Percentiles rank a stretch among this genome's conserved stretches.
phyloP scores from a whole-genome alignment of 2,888 invertebrate genomes.

The Electrophaes corylata region DNA sequence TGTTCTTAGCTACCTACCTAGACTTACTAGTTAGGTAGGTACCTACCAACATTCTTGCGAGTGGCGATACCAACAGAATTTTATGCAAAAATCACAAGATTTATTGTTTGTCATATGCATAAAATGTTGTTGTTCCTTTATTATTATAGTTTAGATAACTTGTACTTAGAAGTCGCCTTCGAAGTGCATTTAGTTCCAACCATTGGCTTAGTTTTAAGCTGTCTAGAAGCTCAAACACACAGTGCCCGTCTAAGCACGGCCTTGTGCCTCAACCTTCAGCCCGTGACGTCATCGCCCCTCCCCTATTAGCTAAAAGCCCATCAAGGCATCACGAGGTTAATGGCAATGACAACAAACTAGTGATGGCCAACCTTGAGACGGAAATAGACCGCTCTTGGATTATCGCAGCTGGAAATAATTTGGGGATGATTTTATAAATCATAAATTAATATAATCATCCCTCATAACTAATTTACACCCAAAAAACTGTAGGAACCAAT shows the following conservation, averaged over 20 bases:
- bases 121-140: no score
- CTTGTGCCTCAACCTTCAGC: constrained; percentile 38
- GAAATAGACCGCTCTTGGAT: constrained; percentile 25
- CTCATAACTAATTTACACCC: no score
- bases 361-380: constrained; percentile 29
- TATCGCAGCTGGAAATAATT: constrained; percentile 12
- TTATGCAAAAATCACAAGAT: no score
- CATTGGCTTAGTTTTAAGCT: not conserved
- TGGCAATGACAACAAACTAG: constrained; percentile 44
- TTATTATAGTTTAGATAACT: no score
- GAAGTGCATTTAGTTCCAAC: no score
- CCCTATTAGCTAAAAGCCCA: constrained; percentile 51
- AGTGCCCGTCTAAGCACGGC: constrained; percentile 7
- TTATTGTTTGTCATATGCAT: no score
- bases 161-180: no score
- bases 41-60: no score
- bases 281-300: constrained; percentile 47
- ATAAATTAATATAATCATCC: not conserved
- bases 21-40: no score
- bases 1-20: no score
- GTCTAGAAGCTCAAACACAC: not conserved
- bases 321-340: constrained; percentile 42
- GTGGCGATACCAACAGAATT: no score
- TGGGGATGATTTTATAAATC: constrained; percentile 3
- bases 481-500: no score